These are phyloP conservation scores for Pristionchus fissidentatus DNA, from an alignment of 2,888 invertebrate species.

Conservation along the genomic window DNA sequence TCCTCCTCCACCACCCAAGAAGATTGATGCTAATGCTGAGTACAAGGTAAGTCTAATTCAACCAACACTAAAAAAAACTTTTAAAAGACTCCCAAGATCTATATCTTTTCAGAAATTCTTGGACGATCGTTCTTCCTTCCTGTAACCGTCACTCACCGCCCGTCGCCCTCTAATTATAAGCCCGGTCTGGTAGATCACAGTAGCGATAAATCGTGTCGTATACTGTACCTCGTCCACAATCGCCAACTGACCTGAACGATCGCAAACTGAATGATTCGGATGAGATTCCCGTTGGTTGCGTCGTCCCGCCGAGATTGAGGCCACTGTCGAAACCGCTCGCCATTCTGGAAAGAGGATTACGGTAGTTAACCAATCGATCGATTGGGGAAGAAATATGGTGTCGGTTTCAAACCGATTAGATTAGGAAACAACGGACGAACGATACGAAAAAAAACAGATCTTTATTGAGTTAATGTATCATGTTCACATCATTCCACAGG, in stretches of 20 bases:
- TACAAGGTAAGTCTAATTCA: background rate
- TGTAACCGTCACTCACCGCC: too few relatives aligned
- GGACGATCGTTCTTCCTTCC: conserved; percentile 2
- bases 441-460: background rate
- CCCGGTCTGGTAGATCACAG: background rate
- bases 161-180: too few relatives aligned
- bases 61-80: background rate
- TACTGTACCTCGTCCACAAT: background rate
- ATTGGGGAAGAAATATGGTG: background rate
- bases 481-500: too few relatives aligned
- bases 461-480: too few relatives aligned
- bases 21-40: background rate
- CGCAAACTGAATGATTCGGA: conserved; percentile 60
- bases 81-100: too few relatives aligned
- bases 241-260: conserved; percentile 56
- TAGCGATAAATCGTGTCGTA: background rate
- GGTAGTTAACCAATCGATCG: background rate
- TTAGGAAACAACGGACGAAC: background rate
- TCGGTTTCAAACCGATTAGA: background rate
- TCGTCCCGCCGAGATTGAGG: conserved; percentile 59
- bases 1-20: background rate
- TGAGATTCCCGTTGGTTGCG: conserved; percentile 32
- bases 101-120: background rate
- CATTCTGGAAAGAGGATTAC: conserved; percentile 45
- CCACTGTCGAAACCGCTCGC: conserved; percentile 61